A percentile compares a stretch with the other conserved stretches of the same genome.
phyloP scores from a whole-genome alignment of 2,113 vertebrate genomes.

The Suncus etruscus region DNA sequence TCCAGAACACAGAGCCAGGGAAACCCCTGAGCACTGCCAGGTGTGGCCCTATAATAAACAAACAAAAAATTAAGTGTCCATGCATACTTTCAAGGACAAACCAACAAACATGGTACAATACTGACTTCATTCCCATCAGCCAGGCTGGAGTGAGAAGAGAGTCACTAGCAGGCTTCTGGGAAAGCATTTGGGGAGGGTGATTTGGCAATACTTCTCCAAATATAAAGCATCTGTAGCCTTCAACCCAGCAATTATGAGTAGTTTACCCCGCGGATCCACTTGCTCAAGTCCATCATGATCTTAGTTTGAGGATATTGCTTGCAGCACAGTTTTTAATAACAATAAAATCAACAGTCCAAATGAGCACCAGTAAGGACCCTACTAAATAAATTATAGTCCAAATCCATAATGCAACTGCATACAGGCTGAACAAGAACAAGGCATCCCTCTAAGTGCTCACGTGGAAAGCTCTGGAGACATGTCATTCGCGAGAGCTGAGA shows the following conservation, averaged over 20 bases:
- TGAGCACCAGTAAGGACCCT: neutral
- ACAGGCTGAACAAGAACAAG: neutral
- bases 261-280: accelerated
- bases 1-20: no score
- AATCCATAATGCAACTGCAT: neutral
- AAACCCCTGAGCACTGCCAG: no score
- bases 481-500: neutral
- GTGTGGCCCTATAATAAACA: neutral
- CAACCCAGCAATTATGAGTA: neutral
- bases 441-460: neutral
- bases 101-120: neutral
- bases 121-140: neutral
- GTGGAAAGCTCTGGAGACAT: neutral
- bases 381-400: neutral
- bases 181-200: neutral
- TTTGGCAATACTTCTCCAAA: neutral
- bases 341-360: neutral
- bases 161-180: neutral
- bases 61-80: neutral
- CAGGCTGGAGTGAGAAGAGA: neutral
- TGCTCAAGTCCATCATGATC: neutral
- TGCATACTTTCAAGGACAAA: neutral
- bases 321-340: neutral
- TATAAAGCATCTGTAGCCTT: neutral
- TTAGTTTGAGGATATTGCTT: neutral